Base-by-base conservation (phyloP, 1,140 invertebrate genomes). In the Drosophila sproati region DNA sequence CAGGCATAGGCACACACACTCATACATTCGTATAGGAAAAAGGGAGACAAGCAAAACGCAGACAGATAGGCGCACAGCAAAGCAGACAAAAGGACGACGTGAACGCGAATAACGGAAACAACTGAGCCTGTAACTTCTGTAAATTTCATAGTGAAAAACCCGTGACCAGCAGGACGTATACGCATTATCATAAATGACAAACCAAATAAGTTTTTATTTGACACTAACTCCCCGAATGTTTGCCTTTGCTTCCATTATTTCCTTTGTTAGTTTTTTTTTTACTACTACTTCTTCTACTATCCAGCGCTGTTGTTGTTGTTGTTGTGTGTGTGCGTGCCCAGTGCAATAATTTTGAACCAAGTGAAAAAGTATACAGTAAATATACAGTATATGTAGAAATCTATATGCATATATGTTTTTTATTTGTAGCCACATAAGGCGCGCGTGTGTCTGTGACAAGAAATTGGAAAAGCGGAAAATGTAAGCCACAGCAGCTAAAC, bases 171-270 rank as follows among this genome's bases (percentile, higher is more conserved):
- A 52, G 56, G 62, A 68, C 68, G 62, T 77, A 69, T 73, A 68
- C 69, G 77, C 80, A 87, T 87, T 88, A 74, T 67, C 83, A 82
- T 88, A 87, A 71, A 86, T 77, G 47, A 54, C 69, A 85, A 85
- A 68, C 43, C 52, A 20, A 81, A 85, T 71, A 86, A 63, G 59
- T 79, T 79, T 70, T 63, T 63, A 61, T 52, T 63, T 61, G 48
- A 37, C 63, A 43, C 43, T 20, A 31, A 39, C 51, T 43, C 20
- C 20, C 41, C 37, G 7, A 51, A 57, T 51, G 28, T 54, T 52
- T 43, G 7, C 35, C 29, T 32, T 52, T 45, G 63, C 51, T 69
- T 7, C 20, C 8, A 35, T 66, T 37, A 5, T 28, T 50, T 34
- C 7, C 37, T 20, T 57, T 59, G 45, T 39, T 67, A 31, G 8